These are phyloP conservation scores for Aptenodytes forsteri DNA, from an alignment of 2,113 vertebrate genomes.

Conservation along the genomic window DNA sequence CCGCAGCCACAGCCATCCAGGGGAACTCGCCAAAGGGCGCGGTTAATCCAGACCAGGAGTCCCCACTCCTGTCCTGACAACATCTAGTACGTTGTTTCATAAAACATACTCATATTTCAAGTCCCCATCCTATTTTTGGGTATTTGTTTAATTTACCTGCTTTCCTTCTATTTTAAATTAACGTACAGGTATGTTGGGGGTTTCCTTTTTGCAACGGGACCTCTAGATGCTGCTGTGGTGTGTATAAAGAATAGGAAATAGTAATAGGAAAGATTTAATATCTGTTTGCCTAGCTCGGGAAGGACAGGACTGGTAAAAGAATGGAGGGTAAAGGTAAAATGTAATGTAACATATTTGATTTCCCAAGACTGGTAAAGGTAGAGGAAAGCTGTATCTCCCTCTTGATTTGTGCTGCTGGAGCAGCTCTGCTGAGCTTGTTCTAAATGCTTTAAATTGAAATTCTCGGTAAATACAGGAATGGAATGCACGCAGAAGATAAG, in stretches of 20 bases:
- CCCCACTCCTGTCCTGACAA: too few species aligned
- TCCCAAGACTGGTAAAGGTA: not conserved
- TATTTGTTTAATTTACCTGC: not conserved
- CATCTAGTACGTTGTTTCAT: rapidly evolving
- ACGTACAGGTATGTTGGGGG: rapidly evolving
- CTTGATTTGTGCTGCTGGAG: not conserved
- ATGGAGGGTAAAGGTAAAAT: not conserved
- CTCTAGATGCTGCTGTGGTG: not conserved
- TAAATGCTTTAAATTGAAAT: not conserved
- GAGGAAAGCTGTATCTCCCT: not conserved
- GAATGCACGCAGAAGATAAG: not conserved
- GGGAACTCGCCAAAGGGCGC: not conserved
- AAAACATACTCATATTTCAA: not conserved
- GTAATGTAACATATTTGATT: not conserved
- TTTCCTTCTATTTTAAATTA: not conserved
- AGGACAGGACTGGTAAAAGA: not conserved
- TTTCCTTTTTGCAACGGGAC: not conserved
- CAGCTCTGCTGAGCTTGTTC: not conserved
- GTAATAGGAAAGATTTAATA: not conserved
- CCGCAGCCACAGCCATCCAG: not conserved
- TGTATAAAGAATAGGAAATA: not conserved
- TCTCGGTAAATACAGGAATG: not conserved
- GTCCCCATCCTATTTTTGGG: rapidly evolving
- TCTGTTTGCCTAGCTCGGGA: not conserved
- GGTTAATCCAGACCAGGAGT: too few species aligned